A percentile compares a stretch with the other conserved stretches of the same genome.
phyloP scores from a whole-genome alignment of 2,113 vertebrate genomes.

The Protomyctophum bolini region DNA sequence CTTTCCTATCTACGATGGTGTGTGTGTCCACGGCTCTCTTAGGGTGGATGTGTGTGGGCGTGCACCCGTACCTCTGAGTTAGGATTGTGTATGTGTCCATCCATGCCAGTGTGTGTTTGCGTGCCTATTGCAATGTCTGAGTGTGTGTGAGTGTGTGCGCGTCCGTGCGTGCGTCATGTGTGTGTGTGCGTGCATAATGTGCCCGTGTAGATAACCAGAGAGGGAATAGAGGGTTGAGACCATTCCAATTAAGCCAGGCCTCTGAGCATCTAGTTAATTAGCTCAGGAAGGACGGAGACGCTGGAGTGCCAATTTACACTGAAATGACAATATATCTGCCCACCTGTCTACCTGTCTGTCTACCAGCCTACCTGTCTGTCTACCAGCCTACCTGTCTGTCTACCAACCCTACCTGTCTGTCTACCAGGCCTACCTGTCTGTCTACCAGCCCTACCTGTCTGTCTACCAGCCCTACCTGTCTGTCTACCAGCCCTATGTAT shows the following conservation, averaged over 20 bases:
- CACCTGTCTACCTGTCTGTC: neutral
- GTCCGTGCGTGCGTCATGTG: neutral
- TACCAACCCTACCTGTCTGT: too few species aligned
- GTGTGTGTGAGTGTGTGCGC: constrained; percentile 2
- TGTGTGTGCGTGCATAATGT: neutral
- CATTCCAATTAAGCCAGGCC: constrained; percentile 71
- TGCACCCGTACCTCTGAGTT: neutral
- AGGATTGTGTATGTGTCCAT: neutral
- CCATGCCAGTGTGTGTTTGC: neutral
- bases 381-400: too few species aligned
- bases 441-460: neutral
- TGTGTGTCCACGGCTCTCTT: neutral
- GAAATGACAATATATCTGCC: constrained; percentile 41
- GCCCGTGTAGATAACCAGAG: constrained; percentile 41
- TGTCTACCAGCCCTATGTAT: neutral
- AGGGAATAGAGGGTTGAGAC: constrained; percentile 53
- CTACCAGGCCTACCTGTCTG: neutral
- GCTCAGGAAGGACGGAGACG: constrained; percentile 60
- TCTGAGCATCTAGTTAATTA: constrained; percentile 72
- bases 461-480: neutral
- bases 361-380: constrained; percentile 2
- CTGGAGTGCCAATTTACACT: constrained; percentile 59
- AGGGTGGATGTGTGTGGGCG: constrained; percentile 2
- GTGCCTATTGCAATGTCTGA: neutral
- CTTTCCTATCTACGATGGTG: neutral